Percentiles rank a stretch among this genome's conserved stretches.
Conservation (phyloP, 2,888 invertebrate species). For the Cryptocheilus praepositus region DNA sequence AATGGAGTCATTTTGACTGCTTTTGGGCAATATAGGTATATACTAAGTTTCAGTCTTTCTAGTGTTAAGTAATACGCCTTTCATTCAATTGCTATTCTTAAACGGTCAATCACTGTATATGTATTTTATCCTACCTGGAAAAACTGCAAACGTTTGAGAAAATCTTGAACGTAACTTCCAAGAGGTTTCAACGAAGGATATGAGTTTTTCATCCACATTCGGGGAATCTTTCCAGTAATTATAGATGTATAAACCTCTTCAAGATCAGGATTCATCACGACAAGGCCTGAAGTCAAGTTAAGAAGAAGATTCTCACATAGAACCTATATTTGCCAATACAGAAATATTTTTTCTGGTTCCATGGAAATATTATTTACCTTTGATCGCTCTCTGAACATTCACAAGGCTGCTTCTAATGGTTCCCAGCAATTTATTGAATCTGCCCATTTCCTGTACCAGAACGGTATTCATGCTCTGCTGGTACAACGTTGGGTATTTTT, state of each 20-base stretch:
- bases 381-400: constrained; percentile 91
- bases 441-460: constrained; percentile 88
- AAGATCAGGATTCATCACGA: constrained; percentile 89
- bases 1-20: too few relatives aligned
- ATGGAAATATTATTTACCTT: constrained; percentile 78
- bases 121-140: constrained; percentile 80
- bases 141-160: constrained; percentile 88
- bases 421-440: constrained; percentile 85
- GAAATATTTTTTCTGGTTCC: too few relatives aligned
- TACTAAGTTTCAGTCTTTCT: too few relatives aligned
- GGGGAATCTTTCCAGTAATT: constrained; percentile 89
- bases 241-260: constrained; percentile 92
- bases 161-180: constrained; percentile 90
- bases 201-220: constrained; percentile 89
- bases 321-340: too few relatives aligned
- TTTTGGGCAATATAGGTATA: too few relatives aligned
- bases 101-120: too few relatives aligned
- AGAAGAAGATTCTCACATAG: too few relatives aligned
- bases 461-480: constrained; percentile 96
- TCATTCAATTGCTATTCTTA: too few relatives aligned
- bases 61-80: too few relatives aligned
- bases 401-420: constrained; percentile 85
- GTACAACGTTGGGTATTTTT: constrained; percentile 85
- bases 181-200: constrained; percentile 95
- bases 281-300: constrained; percentile 80